Percentiles rank a stretch among this genome's conserved stretches.
These are phyloP conservation scores for Typhlichthys eigenmanni DNA, from an alignment of 2,797 vertebrate genomes.

Conservation along the genomic window DNA sequence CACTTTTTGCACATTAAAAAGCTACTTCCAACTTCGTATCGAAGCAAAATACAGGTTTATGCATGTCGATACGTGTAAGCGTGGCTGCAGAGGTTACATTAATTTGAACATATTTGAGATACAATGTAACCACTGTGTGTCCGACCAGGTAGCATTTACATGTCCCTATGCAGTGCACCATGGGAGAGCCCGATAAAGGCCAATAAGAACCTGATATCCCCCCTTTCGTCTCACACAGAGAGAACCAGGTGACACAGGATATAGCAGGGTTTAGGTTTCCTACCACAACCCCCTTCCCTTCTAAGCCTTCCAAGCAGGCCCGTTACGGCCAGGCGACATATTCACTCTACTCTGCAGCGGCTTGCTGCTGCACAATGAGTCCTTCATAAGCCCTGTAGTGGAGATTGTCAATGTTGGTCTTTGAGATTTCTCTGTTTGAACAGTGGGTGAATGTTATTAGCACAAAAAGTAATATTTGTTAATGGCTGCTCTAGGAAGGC, in stretches of 20 bases:
- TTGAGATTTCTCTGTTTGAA: background rate
- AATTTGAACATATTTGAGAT: no score
- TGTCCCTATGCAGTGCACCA: conserved; percentile 11
- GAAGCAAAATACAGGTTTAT: no score
- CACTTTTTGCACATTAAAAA: no score
- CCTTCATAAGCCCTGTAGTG: background rate
- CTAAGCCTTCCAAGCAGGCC: conserved; percentile 13
- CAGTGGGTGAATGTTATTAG: background rate
- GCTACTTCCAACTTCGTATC: no score
- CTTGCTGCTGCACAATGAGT: background rate
- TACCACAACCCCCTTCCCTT: conserved; percentile 23
- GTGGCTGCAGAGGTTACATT: no score
- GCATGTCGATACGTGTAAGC: no score
- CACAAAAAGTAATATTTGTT: background rate
- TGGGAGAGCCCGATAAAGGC: background rate
- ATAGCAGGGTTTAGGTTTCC: conserved; percentile 57
- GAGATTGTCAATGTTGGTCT: background rate
- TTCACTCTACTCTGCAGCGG: background rate
- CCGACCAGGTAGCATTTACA: background rate
- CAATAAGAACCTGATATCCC: conserved; percentile 58
- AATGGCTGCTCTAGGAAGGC: background rate
- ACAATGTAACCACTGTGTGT: no score
- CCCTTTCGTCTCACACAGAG: conserved; percentile 31
- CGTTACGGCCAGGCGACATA: conserved; percentile 18
- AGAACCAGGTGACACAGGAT: conserved; percentile 58